Evolutionary conservation across 2,797 vertebrate genomes (phyloP), one percentile per base, ranked within the genome.

Genomic region (Chromobotia macracanthus): DNA sequence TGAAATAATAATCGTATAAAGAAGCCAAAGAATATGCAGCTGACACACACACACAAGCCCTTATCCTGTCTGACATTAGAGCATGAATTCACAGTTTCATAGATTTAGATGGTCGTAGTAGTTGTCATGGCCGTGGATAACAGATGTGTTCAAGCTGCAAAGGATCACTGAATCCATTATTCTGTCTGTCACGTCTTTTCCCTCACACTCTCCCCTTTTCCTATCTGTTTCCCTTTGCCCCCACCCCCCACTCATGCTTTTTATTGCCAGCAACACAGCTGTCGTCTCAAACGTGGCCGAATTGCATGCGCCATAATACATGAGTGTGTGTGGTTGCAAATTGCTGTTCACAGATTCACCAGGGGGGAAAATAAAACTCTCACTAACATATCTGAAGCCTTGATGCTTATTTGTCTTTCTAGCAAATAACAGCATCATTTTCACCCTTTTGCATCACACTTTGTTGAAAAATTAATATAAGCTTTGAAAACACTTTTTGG

Each of bases 221-320:
- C 81, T 77, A 53, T 88, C 84, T 61, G 31, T 46, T 78, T 85
- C 80, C 83, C 21, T 70, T 25, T 80, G 80, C 83, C 82, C 77
- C 80, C 66, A 50, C 23, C 38, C 38, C 38, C 38, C 38, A 38
- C 38, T 5, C 38, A 18, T 5, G 21, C 65, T 87, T 84, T 90
- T 89, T 87, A 88, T 85, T 88, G 83, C 87, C 83, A 84, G 83
- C 82, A 85, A 85, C 86, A 79, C 87, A 90, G 90, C 89, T 92
- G 89, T 90, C 89, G 77, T 83, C 85, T 89, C 83, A 84, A 86
- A 86, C 82, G 11, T 63, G 28, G 72, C 72, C 72, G 55, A 72
- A 60, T 50, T 19, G 35, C 55, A 31, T 25, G 13, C 18, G 15
- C 48, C 51, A 31, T 68, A 53, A 41, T 72, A 25, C 25, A 16